Evolutionary conservation across 2,113 vertebrate genomes (phyloP), one percentile per base, ranked within the genome.

Genomic region (Callopanchax toddi): DNA sequence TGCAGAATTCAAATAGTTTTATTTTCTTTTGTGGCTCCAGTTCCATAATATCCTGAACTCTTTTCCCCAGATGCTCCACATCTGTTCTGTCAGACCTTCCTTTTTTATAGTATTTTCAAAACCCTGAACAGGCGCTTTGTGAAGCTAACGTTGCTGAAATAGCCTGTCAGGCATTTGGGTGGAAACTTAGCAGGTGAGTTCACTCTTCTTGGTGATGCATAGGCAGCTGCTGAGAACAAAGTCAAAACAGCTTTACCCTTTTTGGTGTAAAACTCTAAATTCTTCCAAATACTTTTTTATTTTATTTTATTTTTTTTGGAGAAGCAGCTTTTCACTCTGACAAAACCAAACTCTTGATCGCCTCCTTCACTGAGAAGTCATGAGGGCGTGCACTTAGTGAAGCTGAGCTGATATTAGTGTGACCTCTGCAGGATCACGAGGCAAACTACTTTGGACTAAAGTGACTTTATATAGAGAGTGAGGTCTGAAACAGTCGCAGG

Each of bases 381-480:
- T 17, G 21, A 56, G 34, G 15, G 16, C 34, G 39, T 22, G 12
- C 21, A 2, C 3, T 16, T 23, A 22, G 53, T 11, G 34, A 55
- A 22, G 36, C 21, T 13, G 36, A 40, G 36, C 21, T 13, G 36
- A 40, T 55, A 22, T 13, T 16, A 55, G 37, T 25, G 37, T 25
- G 37, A 40, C 54, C 54, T 56, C 54, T 56, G 37, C 54, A 40
- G 54, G 54, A 42, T 25, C 22, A 40, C 22, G 17, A 40, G 6
- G 36, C 53, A 23, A 39, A 40, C 53, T 40, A 11, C 37, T 22
- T 11, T 56, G 21, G 21, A 25, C 16, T 56, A 36, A 56, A 20
- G 29, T 53, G 11, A 53, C 50, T 36, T 20, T 20, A 10, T 11
- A 9, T n/a, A 11, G 4, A 32, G 8, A 32, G 8, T 17, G 16